These are phyloP conservation scores for Amphipyra tragopoginis DNA, from an alignment of 2,888 invertebrate species.

Conservation along the genomic window DNA sequence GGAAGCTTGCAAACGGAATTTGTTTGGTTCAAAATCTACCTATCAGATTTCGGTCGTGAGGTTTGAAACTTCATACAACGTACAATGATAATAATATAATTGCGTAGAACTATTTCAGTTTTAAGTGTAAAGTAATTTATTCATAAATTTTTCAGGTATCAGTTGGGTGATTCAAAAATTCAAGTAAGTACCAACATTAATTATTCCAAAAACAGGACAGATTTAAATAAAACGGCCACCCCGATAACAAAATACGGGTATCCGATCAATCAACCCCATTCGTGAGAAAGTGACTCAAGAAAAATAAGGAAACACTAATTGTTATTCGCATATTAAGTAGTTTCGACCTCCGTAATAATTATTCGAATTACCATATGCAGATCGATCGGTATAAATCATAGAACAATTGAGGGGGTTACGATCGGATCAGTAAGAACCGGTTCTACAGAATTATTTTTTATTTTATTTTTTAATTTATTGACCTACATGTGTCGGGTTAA, in stretches of 20 bases:
- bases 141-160: neutral
- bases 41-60: neutral
- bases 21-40: neutral
- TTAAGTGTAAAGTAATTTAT: too few species aligned
- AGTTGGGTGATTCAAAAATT: constrained; percentile 12
- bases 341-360: constrained; percentile 77
- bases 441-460: constrained; percentile 71
- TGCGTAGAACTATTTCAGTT: too few species aligned
- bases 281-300: constrained; percentile 83
- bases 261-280: constrained; percentile 82
- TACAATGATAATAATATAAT: too few species aligned
- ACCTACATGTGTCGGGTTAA: constrained; percentile 76
- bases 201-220: constrained; percentile 54
- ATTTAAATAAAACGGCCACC: constrained; percentile 61
- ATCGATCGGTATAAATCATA: constrained; percentile 87
- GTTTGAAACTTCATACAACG: too few species aligned
- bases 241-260: constrained; percentile 58
- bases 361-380: constrained; percentile 84
- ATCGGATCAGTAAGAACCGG: constrained; percentile 72
- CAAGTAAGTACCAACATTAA: constrained; percentile 17
- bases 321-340: constrained; percentile 88
- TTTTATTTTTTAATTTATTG: constrained; percentile 84
- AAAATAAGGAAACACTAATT: constrained; percentile 85
- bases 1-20: constrained; percentile 14
- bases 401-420: constrained; percentile 82